These are phyloP conservation scores for Lamellibrachia columna DNA, from an alignment of 2,888 invertebrate genomes.

Conservation along the genomic window DNA sequence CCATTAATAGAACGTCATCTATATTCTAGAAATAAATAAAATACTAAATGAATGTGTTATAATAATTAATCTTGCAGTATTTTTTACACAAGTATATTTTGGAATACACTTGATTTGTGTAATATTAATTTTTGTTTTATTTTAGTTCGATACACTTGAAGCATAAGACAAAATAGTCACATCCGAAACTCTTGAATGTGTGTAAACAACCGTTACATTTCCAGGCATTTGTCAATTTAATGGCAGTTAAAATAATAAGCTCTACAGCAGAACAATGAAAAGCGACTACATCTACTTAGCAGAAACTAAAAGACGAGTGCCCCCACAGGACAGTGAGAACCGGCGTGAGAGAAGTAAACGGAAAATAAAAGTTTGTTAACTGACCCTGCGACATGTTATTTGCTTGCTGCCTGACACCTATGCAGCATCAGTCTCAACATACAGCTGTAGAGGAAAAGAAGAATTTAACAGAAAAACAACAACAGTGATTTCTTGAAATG, in stretches of 20 bases:
- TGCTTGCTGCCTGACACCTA: slow-evolving; percentile 16
- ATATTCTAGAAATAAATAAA: not conserved
- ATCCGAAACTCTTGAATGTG: too few species aligned
- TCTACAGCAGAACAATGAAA: not conserved
- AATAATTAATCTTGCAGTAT: not conserved
- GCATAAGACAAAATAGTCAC: not conserved
- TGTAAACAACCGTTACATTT: not conserved
- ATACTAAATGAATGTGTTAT: not conserved
- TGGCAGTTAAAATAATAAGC: not conserved
- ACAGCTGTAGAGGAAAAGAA: slow-evolving; percentile 12
- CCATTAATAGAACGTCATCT: not conserved
- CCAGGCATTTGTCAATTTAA: not conserved
- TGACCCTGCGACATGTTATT: slow-evolving; percentile 16
- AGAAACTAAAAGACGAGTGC: not conserved
- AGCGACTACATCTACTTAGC: not conserved
- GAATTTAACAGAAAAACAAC: slow-evolving; percentile 12
- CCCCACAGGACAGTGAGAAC: not conserved
- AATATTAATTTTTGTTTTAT: not conserved
- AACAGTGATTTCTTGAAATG: not conserved
- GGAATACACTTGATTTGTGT: not conserved
- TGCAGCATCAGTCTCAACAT: slow-evolving; percentile 8
- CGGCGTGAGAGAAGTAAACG: not conserved
- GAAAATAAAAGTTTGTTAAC: slow-evolving; percentile 16
- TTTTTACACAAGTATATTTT: not conserved
- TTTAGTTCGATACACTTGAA: not conserved